A percentile compares a stretch with the other conserved stretches of the same genome.
Conservation (phyloP, 2,888 invertebrate genomes). For the Dasysyrphus tricinctus region DNA sequence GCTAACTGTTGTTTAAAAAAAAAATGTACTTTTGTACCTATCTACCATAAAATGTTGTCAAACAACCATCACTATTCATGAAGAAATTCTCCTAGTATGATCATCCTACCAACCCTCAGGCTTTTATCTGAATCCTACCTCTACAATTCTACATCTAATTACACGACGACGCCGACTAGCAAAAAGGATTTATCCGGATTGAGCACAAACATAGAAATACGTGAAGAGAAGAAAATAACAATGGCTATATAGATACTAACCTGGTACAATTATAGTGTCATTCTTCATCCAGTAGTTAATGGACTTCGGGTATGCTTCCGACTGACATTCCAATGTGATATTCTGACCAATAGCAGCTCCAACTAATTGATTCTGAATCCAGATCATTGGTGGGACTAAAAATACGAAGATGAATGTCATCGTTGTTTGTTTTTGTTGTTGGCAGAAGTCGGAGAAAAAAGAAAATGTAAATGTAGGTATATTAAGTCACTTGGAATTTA, state of each 20-base stretch:
- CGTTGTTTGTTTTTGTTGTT: constrained; percentile 27
- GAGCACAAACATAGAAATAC: constrained; percentile 48
- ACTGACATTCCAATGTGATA: constrained; percentile 88
- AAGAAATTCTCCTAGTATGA: not conserved
- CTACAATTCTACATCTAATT: constrained; percentile 65
- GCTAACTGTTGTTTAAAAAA: no score
- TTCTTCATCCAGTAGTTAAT: constrained; percentile 89
- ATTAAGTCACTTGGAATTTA: constrained; percentile 45
- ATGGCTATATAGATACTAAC: constrained; percentile 81
- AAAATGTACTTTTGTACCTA: no score
- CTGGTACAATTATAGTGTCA: constrained; percentile 86
- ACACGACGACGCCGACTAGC: constrained; percentile 55
- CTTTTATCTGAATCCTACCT: constrained; percentile 4
- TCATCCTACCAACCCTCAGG: not conserved
- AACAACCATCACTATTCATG: not conserved
- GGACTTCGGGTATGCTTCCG: constrained; percentile 89
- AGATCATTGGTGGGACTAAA: constrained; percentile 89
- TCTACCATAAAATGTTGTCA: no score
- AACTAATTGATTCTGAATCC: constrained; percentile 89
- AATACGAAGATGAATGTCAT: constrained; percentile 54
- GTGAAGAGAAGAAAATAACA: constrained; percentile 48
- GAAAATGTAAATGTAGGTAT: constrained; percentile 14
- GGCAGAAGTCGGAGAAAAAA: not conserved
- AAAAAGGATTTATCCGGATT: constrained; percentile 63
- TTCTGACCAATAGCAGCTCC: constrained; percentile 87